Evolutionary conservation across 1,140 invertebrate genomes (phyloP), one percentile per base, ranked within the genome.

Genomic region (Pissodes strobi): DNA sequence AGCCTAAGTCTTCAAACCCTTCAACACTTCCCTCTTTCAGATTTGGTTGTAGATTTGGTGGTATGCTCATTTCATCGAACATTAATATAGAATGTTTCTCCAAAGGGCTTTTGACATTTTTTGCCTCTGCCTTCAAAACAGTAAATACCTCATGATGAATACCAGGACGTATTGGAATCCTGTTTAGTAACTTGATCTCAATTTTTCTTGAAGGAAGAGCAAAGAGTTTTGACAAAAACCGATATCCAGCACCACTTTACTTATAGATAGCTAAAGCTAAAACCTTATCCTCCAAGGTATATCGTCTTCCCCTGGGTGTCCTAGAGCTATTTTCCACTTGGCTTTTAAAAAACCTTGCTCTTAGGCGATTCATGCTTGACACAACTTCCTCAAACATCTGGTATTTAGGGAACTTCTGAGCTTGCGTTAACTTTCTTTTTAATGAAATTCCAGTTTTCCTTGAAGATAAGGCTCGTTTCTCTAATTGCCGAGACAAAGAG

Each of bases 251-350:
- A 39, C 60, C 63, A 66, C 49, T 65, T 38, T 65, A 49, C 39
- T 68, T 68, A 21, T 60, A 61, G 10, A 68, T 19, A 23, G 57
- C 46, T 41, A 65, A 39, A 12, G 59, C 59, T 12, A 64, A 41
- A 15, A 57, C 22, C 15, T 63, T 67, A 46, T 67, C 65, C 41
- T 67, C 65, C n/a, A n/a, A n/a, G n/a, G n/a, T n/a, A n/a, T n/a
- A n/a, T n/a, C n/a, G n/a, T n/a, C 49, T 12, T 51, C 46, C 51
- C 37, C 56, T 65, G 19, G 55, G 22, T 59, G 3, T 64, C 38
- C 45, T 64, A 21, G 55, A 18, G 2, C 17, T 21, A 55, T 64
- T 64, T 46, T 64, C 51, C 0, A 64, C 34, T 25, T 64, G 61
- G 13, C 15, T 25, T 45, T 64, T 2, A 64, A 64, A 57, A 49